Base-by-base conservation (phyloP, 2,888 invertebrate species). In the Leptogaster cylindrica region DNA sequence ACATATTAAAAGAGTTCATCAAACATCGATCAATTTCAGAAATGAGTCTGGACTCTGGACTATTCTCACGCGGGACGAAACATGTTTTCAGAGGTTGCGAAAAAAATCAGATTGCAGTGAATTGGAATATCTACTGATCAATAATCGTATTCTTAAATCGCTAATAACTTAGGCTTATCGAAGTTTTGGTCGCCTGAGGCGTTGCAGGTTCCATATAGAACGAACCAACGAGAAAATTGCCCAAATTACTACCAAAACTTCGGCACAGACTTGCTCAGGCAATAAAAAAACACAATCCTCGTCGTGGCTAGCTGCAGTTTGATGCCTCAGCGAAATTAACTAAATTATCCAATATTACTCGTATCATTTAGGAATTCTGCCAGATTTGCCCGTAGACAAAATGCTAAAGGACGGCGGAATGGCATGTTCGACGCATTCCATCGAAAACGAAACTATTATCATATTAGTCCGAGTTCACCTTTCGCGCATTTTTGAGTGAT, bases 331-430 rank as follows among this genome's bases (percentile, higher is more conserved):
- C 2, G 18, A 36, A 55, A 55, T 55, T 55, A 55, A 36, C 55
- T 36, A 55, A 55, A 55, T 55, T 55, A 55, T 55, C 55, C 36
- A 55, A 55, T 55, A 55, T 55, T 55, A 36, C 55, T 55, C 36
- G 36, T 55, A 55, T 55, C 55, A 55, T 36, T 55, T 55, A 55
- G 55, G 55, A 25, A 39, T 31, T 36, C 23, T n/a, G 41, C 20
- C 39, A 20, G 36, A 20, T 23, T 36, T n/a, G n/a, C n/a, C n/a
- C n/a, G n/a, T n/a, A n/a, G n/a, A n/a, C n/a, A n/a, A n/a, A n/a
- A n/a, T n/a, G n/a, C n/a, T n/a, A n/a, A n/a, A n/a, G n/a, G n/a
- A n/a, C n/a, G n/a, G n/a, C n/a, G n/a, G n/a, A n/a, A 36, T 31
- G 55, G 39, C 39, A 55, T 36, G 23, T 55, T 55, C 39, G 23